Percentiles rank a stretch among this genome's conserved stretches.
Evolutionary conservation across 2,888 invertebrate genomes (phyloP).

Genomic region (Carcina quercana): DNA sequence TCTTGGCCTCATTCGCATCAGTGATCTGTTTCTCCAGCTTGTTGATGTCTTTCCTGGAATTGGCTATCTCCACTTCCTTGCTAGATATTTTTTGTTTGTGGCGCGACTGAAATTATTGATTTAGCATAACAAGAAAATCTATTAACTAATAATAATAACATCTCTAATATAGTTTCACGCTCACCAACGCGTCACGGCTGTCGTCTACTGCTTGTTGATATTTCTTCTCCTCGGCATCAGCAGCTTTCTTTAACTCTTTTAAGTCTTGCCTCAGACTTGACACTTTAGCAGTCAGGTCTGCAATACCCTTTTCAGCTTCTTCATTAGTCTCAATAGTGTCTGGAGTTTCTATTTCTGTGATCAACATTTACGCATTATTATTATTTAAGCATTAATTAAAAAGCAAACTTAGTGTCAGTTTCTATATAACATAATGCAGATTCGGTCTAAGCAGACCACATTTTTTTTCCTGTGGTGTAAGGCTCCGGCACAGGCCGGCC

Average conservation of each 20-base stretch:
- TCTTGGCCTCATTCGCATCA: constrained; percentile 75
- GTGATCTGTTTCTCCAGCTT: constrained; percentile 72
- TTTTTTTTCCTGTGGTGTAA: no score
- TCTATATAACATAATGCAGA: no score
- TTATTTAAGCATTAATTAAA: no score
- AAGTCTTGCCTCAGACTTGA: constrained; percentile 41
- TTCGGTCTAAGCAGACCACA: no score
- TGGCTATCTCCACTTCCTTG: constrained; percentile 72
- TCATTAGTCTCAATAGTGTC: constrained; percentile 35
- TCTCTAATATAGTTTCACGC: constrained; percentile 12
- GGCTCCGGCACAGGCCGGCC: no score
- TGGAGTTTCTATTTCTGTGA: constrained; percentile 36
- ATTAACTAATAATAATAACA: not conserved
- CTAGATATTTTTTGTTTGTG: constrained; percentile 79
- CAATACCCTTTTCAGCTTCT: constrained; percentile 42
- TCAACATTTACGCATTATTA: not conserved
- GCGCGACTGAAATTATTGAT: constrained; percentile 55
- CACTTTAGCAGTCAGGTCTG: constrained; percentile 40
- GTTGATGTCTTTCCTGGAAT: constrained; percentile 71
- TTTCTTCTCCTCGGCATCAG: constrained; percentile 53
- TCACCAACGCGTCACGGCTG: constrained; percentile 51
- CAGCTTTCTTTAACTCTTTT: constrained; percentile 38
- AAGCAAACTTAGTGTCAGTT: no score
- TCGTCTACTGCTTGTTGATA: constrained; percentile 53
- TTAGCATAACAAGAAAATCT: not conserved